A percentile compares a stretch with the other conserved stretches of the same genome.
Conservation (phyloP, 2,888 invertebrate genomes). For the Furcula furcula region DNA sequence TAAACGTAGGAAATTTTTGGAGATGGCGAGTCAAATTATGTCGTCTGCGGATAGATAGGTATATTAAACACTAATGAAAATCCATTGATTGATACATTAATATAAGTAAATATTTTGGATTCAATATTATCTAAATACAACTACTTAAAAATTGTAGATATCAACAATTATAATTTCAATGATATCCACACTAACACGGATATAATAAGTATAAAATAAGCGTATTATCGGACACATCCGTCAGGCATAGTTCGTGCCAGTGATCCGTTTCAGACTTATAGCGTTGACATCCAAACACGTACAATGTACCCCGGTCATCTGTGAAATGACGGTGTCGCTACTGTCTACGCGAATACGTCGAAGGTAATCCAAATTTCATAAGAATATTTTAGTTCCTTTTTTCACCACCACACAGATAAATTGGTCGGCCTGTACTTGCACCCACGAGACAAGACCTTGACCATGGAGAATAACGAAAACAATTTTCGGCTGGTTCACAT, state of each 20-base stretch:
- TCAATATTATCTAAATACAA: constrained; percentile 52
- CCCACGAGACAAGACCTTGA: too few relatives aligned
- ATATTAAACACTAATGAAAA: constrained; percentile 40
- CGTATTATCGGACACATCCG: constrained; percentile 76
- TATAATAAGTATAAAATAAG: constrained; percentile 78
- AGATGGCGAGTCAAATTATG: constrained; percentile 17
- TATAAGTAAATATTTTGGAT: constrained; percentile 45
- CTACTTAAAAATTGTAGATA: constrained; percentile 71
- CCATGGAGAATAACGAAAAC: too few relatives aligned
- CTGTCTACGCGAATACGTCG: too few relatives aligned
- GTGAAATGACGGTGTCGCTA: not conserved
- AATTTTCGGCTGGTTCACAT: too few relatives aligned
- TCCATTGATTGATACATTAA: constrained; percentile 49
- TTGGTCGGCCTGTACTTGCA: too few relatives aligned
- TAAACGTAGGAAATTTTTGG: too few relatives aligned
- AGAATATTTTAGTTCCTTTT: too few relatives aligned
- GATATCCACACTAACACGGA: constrained; percentile 71
- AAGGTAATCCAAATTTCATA: too few relatives aligned
- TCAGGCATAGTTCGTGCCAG: constrained; percentile 55
- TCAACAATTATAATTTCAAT: constrained; percentile 63
- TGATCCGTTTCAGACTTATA: constrained; percentile 76
- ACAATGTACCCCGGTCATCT: not conserved
- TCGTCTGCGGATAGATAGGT: constrained; percentile 32
- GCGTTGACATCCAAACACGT: constrained; percentile 49
- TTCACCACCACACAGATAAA: too few relatives aligned